Conservation (phyloP, 92 coral and sea anemone species). For the Umimayanthus kanabou region DNA sequence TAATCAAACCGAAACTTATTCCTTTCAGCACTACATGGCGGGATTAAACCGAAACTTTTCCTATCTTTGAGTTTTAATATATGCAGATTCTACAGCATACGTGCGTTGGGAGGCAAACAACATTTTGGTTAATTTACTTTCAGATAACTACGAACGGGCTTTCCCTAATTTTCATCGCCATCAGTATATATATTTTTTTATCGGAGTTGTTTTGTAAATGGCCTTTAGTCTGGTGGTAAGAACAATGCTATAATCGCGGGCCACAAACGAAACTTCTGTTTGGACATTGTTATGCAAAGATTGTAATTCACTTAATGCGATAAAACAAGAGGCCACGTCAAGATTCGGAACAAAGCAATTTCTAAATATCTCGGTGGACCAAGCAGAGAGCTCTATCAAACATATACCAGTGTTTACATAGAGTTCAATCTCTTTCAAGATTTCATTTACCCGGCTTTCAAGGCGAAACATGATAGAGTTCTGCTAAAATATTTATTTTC, state of each 20-base stretch:
- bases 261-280: conserved; percentile 91
- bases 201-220: conserved; percentile 60
- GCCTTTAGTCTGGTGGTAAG: conserved; percentile 55
- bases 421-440: conserved; percentile 35
- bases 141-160: conserved; percentile 37
- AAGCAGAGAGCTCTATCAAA: conserved; percentile 58
- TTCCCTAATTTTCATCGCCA: conserved; percentile 45
- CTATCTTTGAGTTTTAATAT: conserved; percentile 57
- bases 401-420: conserved; percentile 80
- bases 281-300: conserved; percentile 97
- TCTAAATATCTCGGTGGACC: conserved; percentile 81
- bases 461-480: conserved; percentile 45
- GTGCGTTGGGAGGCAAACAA: conserved; percentile 68
- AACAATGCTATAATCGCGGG: conserved; percentile 93
- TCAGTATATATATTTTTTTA: conserved; percentile 34
- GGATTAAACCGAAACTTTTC: conserved; percentile 51
- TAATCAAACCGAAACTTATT: conserved; percentile 77
- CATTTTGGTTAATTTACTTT: conserved; percentile 38
- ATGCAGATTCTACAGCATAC: conserved; percentile 75
- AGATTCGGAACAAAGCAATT: conserved; percentile 87
- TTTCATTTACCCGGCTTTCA: conserved; percentile 46
- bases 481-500: conserved; percentile 65
- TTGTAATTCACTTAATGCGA: conserved; percentile 99
- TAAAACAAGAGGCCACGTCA: conserved; percentile 98
- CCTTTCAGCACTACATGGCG: conserved; percentile 56